phyloP scores from a whole-genome alignment of 1,140 invertebrate species.

The Antheraea mylitta region DNA sequence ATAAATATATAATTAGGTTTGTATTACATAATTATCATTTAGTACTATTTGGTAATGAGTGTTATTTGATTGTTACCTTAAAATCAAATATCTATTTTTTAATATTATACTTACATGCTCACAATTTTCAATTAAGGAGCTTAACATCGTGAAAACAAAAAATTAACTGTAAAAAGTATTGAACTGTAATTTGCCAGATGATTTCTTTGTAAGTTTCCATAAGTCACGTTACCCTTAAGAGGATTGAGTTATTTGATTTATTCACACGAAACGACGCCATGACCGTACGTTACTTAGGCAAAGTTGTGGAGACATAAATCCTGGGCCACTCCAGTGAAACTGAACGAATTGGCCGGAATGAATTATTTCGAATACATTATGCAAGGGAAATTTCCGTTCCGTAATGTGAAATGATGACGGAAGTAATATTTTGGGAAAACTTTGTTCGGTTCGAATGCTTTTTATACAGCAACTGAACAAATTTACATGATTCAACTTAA shows the following conservation, averaged over 20 bases:
- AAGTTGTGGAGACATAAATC: conserved; percentile 54
- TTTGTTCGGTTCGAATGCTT: conserved; percentile 1
- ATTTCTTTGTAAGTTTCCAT: not conserved
- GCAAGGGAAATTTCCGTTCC: conserved; percentile 30
- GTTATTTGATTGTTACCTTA: no score
- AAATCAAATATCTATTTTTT: no score
- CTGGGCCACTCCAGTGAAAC: conserved; percentile 39
- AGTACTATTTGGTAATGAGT: no score
- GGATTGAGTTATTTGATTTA: conserved; percentile 41
- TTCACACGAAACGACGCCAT: conserved; percentile 35
- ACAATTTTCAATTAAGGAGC: no score
- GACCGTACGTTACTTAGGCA: conserved; percentile 36
- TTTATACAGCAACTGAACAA: not conserved
- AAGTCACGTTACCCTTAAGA: not conserved
- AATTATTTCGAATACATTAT: conserved; percentile 51
- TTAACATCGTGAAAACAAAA: not conserved
- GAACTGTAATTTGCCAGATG: not conserved
- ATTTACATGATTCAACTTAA: not conserved
- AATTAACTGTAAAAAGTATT: not conserved
- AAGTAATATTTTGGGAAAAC: conserved; percentile 22
- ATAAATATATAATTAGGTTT: no score
- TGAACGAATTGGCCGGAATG: conserved; percentile 47
- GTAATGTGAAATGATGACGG: conserved; percentile 20
- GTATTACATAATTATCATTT: no score
- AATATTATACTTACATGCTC: no score